Conservation (phyloP, 2,113 vertebrate genomes). For the Columba livia region DNA sequence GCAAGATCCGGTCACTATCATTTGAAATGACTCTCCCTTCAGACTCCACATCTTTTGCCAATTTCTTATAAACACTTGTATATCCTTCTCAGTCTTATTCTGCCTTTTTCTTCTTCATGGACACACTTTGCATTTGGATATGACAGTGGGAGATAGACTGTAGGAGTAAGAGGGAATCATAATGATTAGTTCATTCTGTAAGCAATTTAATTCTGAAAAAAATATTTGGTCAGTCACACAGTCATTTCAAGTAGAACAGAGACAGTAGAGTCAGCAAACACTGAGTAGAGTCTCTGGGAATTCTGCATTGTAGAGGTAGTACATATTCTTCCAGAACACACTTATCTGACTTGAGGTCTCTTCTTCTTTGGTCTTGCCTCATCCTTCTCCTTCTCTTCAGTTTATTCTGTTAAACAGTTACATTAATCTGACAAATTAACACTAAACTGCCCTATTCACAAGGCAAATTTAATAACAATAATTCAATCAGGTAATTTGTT, state of each 20-base stretch:
- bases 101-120: neutral
- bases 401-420: neutral
- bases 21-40: neutral
- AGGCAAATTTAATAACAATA: neutral
- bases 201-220: neutral
- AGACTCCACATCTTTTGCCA: neutral
- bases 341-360: neutral
- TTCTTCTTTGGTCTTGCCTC: neutral
- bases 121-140: neutral
- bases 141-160: neutral
- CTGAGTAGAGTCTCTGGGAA: neutral
- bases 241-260: neutral
- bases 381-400: neutral
- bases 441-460: neutral
- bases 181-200: neutral
- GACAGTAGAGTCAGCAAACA: neutral
- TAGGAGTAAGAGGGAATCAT: neutral
- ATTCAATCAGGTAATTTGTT: neutral
- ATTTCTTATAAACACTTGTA: neutral
- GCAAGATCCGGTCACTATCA: neutral
- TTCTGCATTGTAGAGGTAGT: neutral
- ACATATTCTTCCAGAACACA: neutral
- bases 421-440: neutral
- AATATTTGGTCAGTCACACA: neutral
- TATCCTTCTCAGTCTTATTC: neutral